Evolutionary conservation across 2,888 invertebrate species (phyloP).

Genomic region (Ormyrus labotus): DNA sequence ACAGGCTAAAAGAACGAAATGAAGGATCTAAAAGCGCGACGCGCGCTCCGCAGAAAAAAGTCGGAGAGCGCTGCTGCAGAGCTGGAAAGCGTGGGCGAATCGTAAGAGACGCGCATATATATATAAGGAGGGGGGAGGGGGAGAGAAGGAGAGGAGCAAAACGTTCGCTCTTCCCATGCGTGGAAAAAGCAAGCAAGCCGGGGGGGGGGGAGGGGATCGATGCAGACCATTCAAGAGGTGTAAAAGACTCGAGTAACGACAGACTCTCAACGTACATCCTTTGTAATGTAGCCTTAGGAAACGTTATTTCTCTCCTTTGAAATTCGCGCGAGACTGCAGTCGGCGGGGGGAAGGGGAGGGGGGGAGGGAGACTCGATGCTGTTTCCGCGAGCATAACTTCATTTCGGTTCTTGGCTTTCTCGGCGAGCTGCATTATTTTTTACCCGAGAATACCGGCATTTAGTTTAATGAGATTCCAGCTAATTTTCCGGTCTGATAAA

Average conservation of each 20-base stretch:
- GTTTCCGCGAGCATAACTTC: too few species aligned
- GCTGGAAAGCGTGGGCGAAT: constrained; percentile 7
- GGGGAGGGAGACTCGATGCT: too few species aligned
- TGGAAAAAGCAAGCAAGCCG: constrained; percentile 1
- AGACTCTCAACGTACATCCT: not conserved
- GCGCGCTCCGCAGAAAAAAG: constrained; percentile 13
- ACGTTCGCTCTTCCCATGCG: not conserved
- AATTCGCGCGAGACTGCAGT: too few species aligned
- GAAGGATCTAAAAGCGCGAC: constrained; percentile 34
- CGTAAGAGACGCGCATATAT: not conserved
- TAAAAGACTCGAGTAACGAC: constrained; percentile 21
- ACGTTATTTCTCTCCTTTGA: not conserved
- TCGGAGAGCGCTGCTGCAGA: not conserved
- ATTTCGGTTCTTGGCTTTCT: too few species aligned
- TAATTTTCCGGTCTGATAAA: not conserved
- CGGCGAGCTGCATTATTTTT: too few species aligned
- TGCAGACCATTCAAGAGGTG: constrained; percentile 20
- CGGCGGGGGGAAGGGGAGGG: too few species aligned
- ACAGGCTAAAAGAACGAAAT: constrained; percentile 23
- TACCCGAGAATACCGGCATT: too few species aligned
- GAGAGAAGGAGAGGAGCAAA: too few species aligned
- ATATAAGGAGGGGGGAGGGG: too few species aligned
- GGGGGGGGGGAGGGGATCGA: constrained; percentile 34
- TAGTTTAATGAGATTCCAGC: too few species aligned
- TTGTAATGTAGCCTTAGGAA: not conserved